These are phyloP conservation scores for Oxycera nigricornis DNA, from an alignment of 2,888 invertebrate species.

Conservation along the genomic window DNA sequence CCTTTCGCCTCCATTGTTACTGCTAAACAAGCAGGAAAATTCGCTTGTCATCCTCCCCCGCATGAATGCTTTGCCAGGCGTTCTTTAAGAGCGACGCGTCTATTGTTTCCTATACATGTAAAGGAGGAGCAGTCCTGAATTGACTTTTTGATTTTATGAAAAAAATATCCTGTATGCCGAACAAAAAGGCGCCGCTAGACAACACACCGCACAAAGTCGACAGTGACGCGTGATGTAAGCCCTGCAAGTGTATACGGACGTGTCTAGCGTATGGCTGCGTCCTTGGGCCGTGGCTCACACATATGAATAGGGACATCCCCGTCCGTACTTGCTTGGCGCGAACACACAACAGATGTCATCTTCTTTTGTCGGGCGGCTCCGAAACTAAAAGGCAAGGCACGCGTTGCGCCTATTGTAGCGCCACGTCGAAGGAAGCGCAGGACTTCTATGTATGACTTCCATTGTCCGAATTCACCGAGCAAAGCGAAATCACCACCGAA, in stretches of 20 bases:
- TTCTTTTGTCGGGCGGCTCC: slow-evolving; percentile 42
- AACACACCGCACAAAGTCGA: neutral
- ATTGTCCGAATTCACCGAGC: slow-evolving; percentile 36
- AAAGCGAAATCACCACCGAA: slow-evolving; percentile 12
- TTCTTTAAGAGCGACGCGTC: neutral
- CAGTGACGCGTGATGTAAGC: neutral
- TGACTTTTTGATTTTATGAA: slow-evolving; percentile 39
- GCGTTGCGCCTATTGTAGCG: slow-evolving; percentile 24
- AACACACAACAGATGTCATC: slow-evolving; percentile 44
- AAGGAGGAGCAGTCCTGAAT: neutral
- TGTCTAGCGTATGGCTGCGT: neutral
- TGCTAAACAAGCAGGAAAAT: slow-evolving; percentile 37
- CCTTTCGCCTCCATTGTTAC: slow-evolving; percentile 16
- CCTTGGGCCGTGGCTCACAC: neutral
- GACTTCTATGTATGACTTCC: neutral
- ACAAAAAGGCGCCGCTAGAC: slow-evolving; percentile 7
- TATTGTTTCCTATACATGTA: slow-evolving; percentile 17
- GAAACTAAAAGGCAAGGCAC: slow-evolving; percentile 39
- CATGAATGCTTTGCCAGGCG: slow-evolving; percentile 10
- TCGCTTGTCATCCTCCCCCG: slow-evolving; percentile 33
- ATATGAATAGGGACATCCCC: slow-evolving; percentile 3
- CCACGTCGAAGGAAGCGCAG: neutral
- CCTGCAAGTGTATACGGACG: slow-evolving; percentile 22
- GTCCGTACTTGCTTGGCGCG: slow-evolving; percentile 22
- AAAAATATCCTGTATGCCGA: slow-evolving; percentile 5